A percentile compares a stretch with the other conserved stretches of the same genome.
These are phyloP conservation scores for Abrostola triplasia DNA, from an alignment of 2,888 invertebrate genomes.

Conservation along the genomic window DNA sequence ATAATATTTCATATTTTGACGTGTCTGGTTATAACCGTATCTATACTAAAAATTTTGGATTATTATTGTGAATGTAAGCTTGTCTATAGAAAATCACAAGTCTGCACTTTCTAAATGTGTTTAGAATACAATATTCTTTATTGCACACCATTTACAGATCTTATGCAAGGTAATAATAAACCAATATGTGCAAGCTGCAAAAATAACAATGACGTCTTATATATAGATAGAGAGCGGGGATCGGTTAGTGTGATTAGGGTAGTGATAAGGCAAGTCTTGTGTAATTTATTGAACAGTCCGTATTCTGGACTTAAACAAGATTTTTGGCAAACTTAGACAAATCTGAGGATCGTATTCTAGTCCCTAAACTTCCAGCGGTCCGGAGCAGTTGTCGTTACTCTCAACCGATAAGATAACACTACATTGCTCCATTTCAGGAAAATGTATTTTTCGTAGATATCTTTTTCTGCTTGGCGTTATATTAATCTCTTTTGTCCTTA, in stretches of 20 bases:
- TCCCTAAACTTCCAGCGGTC: background rate
- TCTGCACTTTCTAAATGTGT: too few species aligned
- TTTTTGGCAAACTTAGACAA: slow-evolving; percentile 10
- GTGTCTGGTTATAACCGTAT: background rate
- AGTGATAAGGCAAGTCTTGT: slow-evolving; percentile 9
- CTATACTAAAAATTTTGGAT: background rate
- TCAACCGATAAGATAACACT: slow-evolving; percentile 3
- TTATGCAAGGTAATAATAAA: too few species aligned
- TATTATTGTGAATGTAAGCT: too few species aligned
- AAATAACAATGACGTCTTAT: too few species aligned
- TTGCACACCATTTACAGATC: too few species aligned
- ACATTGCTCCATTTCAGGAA: background rate
- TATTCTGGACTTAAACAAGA: slow-evolving; percentile 5
- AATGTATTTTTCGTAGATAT: background rate
- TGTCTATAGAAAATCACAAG: too few species aligned
- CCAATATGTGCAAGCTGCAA: too few species aligned
- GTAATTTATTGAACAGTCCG: slow-evolving; percentile 6
- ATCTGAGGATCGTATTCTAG: slow-evolving; percentile 5
- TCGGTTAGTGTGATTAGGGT: background rate
- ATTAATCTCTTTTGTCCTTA: too few species aligned
- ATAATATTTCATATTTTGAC: slow-evolving; percentile 6
- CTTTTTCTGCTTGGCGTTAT: background rate
- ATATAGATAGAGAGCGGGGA: background rate
- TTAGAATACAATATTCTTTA: too few species aligned
- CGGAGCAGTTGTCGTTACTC: slow-evolving; percentile 2